Percentiles rank a stretch among this genome's conserved stretches.
Evolutionary conservation across 2,888 invertebrate species (phyloP).

Genomic region (Chironomus riparius): DNA sequence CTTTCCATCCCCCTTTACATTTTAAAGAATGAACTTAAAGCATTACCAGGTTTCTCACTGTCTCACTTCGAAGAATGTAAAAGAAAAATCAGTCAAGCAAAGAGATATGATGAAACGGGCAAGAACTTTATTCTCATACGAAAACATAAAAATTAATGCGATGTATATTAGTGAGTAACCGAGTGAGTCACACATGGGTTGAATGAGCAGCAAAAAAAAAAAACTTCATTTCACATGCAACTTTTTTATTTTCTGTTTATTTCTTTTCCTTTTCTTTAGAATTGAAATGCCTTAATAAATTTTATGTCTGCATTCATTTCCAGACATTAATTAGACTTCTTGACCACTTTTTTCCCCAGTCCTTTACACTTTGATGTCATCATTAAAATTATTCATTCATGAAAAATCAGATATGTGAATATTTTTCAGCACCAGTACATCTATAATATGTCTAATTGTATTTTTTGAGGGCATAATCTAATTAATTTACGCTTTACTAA

Average conservation of each 20-base stretch:
- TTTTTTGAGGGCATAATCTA: too few species aligned
- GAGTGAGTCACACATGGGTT: slow-evolving; percentile 13
- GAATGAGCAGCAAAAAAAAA: slow-evolving; percentile 1
- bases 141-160: slow-evolving; percentile 1
- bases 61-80: not conserved
- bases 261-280: not conserved
- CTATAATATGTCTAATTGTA: too few species aligned
- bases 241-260: not conserved
- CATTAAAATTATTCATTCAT: too few species aligned
- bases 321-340: slow-evolving; percentile 13
- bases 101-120: slow-evolving; percentile 16
- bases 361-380: too few species aligned
- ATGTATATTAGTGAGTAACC: not conserved
- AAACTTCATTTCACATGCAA: slow-evolving; percentile 13
- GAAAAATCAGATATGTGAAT: too few species aligned
- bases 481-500: too few species aligned
- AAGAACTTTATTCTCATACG: not conserved
- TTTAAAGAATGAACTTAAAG: not conserved
- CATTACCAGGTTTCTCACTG: not conserved
- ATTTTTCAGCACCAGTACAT: too few species aligned
- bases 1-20: not conserved
- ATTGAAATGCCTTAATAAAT: not conserved
- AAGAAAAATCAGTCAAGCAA: not conserved
- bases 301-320: slow-evolving; percentile 1
- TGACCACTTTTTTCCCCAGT: not conserved